Conservation (phyloP, 2,113 vertebrate species). For the Clarias magur region DNA sequence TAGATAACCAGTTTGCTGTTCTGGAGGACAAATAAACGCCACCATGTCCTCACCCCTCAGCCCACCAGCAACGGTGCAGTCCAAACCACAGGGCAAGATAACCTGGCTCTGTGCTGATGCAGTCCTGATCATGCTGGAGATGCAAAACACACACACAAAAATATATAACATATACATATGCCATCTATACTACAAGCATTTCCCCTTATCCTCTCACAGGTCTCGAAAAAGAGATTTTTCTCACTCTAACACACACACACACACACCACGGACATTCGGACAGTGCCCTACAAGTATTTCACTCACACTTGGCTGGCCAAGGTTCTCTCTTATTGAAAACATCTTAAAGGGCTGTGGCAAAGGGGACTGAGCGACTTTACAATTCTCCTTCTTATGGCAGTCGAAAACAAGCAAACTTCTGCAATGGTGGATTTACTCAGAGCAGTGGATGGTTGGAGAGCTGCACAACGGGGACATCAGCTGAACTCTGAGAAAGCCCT, state of each 20-base stretch:
- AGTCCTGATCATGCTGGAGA: constrained; percentile 53
- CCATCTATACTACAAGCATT: constrained; percentile 16
- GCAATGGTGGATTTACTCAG: constrained; percentile 71
- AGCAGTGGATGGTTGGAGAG: constrained; percentile 63
- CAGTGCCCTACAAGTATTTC: constrained; percentile 50
- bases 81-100: constrained; percentile 77
- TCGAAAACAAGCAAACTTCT: constrained; percentile 55
- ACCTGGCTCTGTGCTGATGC: constrained; percentile 72
- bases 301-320: constrained; percentile 68
- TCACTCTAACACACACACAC: constrained; percentile 14
- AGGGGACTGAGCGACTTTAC: constrained; percentile 60
- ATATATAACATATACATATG: too few species aligned
- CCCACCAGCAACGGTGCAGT: constrained; percentile 77
- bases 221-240: background rate
- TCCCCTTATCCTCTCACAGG: background rate
- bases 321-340: constrained; percentile 67
- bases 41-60: constrained; percentile 64
- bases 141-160: constrained; percentile 16
- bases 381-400: constrained; percentile 57
- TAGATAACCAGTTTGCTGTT: constrained; percentile 97
- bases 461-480: constrained; percentile 68
- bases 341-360: constrained; percentile 65
- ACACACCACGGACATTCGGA: constrained; percentile 32
- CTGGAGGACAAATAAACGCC: constrained; percentile 89
- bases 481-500: constrained; percentile 63